phyloP scores from a whole-genome alignment of 2,113 vertebrate genomes.

The Notarius lentiginosus region DNA sequence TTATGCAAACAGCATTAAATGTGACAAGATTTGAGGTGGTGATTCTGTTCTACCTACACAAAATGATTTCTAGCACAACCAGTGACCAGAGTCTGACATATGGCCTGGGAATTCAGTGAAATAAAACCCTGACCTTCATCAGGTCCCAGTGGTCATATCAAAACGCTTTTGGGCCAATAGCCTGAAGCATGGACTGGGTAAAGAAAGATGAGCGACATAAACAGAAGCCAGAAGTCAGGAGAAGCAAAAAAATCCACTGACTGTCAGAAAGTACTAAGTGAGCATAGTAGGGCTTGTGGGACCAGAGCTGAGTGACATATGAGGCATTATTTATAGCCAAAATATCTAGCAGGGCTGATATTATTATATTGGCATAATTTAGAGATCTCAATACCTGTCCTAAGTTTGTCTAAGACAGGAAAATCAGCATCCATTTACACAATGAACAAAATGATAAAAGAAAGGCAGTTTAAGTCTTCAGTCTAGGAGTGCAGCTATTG shows the following conservation, averaged over 20 bases:
- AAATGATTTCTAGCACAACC: slow-evolving; percentile 11
- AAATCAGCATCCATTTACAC: slow-evolving; percentile 26
- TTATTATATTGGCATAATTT: slow-evolving; percentile 61
- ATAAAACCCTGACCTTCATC: slow-evolving; percentile 43
- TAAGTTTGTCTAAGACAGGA: slow-evolving; percentile 12
- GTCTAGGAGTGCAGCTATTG: neutral
- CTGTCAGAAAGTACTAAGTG: slow-evolving; percentile 21
- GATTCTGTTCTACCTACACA: neutral
- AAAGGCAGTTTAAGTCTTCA: neutral
- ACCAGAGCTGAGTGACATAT: slow-evolving; percentile 60
- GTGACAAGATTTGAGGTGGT: neutral
- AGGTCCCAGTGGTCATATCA: slow-evolving; percentile 37
- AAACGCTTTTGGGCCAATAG: slow-evolving; percentile 34
- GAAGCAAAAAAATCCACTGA: slow-evolving; percentile 14
- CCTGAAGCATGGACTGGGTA: slow-evolving; percentile 15
- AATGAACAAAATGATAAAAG: slow-evolving; percentile 13
- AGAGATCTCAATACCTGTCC: slow-evolving; percentile 56
- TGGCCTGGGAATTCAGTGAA: slow-evolving; percentile 35
- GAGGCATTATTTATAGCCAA: slow-evolving; percentile 68
- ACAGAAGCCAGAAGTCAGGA: neutral
- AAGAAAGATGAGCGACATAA: slow-evolving; percentile 5
- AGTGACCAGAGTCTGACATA: slow-evolving; percentile 30
- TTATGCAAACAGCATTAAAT: neutral
- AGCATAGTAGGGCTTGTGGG: slow-evolving; percentile 53
- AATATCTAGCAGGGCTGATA: slow-evolving; percentile 59